phyloP scores from a whole-genome alignment of 1,140 invertebrate species.

The Cephus cinctus region DNA sequence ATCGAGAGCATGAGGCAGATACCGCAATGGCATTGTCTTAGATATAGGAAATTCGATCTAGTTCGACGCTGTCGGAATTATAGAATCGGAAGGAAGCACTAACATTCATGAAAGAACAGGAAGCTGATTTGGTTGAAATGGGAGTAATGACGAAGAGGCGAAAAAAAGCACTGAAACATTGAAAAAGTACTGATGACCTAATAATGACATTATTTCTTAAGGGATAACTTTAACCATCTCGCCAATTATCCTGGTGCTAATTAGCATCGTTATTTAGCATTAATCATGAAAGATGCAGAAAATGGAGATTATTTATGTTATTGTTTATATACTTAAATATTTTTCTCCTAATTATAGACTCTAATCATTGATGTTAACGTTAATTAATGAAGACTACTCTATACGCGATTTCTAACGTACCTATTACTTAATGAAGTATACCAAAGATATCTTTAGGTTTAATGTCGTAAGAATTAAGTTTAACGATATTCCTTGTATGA shows the following conservation, averaged over 20 bases:
- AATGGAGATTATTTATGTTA: too few species aligned
- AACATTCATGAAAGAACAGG: constrained; percentile 22
- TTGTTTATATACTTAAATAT: too few species aligned
- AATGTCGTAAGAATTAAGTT: constrained; percentile 14
- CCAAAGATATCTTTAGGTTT: constrained; percentile 19
- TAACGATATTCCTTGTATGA: not conserved
- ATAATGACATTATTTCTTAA: not conserved
- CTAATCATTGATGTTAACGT: too few species aligned
- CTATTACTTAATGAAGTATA: constrained; percentile 13
- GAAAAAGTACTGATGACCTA: not conserved
- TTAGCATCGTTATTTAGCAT: too few species aligned
- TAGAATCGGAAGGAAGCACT: constrained; percentile 55
- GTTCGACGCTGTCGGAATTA: constrained; percentile 70
- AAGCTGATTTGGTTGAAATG: too few species aligned
- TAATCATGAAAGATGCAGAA: constrained; percentile 15
- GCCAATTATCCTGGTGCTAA: too few species aligned
- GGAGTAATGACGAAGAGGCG: too few species aligned
- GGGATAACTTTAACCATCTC: too few species aligned
- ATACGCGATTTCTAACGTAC: too few species aligned
- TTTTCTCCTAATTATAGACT: too few species aligned
- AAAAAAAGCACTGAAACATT: constrained; percentile 5
- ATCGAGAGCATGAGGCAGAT: constrained; percentile 66
- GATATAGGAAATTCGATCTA: constrained; percentile 74
- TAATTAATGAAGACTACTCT: too few species aligned
- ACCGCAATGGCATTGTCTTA: constrained; percentile 77